Base-by-base conservation (phyloP, 1,140 invertebrate genomes). In the Brachystomella parvula region DNA sequence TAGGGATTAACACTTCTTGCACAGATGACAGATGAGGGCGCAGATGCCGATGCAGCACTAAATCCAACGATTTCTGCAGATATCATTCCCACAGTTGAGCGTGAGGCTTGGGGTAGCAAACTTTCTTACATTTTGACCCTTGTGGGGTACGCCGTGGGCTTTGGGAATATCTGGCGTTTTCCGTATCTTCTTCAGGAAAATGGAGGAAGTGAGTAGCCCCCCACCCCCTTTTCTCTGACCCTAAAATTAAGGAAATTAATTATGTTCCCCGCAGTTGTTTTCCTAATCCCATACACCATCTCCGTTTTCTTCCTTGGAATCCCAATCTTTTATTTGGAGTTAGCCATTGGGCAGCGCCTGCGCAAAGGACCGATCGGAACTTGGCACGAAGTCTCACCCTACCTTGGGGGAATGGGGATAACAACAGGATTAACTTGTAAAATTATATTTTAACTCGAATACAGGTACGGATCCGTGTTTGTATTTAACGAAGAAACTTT, bases 151-250 rank as follows among this genome's bases (percentile, higher is more conserved):
- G 91, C 91, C n/a, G 90, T 94, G 0, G 92, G 92, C 0, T 81
- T 96, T 9, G 92, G 92, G 19, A 95, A 94, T 73, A 91, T 95
- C 0, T 95, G 92, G 92, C 81, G 90, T 70, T 92, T 93, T 79
- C 89, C 90, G 0, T 92, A 92, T 79, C 78, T 94, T 67, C 89
- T 90, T 0, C 91, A 94, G 75, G 92, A 93, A 75, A 94, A 94
- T 75, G 91, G 91, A 0, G 91, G 91, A 67, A 91, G 91, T 44
- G n/a, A 44, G 39, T 12, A 12, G 39, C n/a, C n/a, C n/a, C n/a
- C 9, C 39, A 44, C n/a, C n/a, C n/a, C n/a, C n/a, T n/a, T n/a
- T n/a, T n/a, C n/a, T n/a, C n/a, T n/a, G n/a, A n/a, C n/a, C n/a
- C n/a, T n/a, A n/a, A n/a, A n/a, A n/a, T n/a, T n/a, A n/a, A n/a